Conservation (phyloP, 2,797 vertebrate species). For the Acanthurus leucopareius region DNA sequence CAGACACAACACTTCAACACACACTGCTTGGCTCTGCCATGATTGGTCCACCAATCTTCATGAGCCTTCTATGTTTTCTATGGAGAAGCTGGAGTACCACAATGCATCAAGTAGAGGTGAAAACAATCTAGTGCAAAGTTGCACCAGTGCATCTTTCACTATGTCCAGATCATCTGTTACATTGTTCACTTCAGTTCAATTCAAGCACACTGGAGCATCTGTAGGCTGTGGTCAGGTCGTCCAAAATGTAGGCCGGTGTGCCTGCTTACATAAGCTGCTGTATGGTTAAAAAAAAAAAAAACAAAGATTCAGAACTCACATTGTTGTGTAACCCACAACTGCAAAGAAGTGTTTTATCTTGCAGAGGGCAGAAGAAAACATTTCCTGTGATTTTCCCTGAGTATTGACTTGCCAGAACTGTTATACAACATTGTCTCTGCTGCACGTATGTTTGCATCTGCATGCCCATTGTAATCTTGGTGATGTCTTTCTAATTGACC, state of each 20-base stretch:
- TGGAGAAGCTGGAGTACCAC: conserved; percentile 26
- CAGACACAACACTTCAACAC: conserved; percentile 46
- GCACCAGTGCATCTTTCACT: conserved; percentile 18
- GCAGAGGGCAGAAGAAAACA: conserved; percentile 5
- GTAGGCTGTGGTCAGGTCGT: conserved; percentile 6
- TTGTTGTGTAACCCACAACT: conserved; percentile 12
- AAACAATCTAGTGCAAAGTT: conserved; percentile 27
- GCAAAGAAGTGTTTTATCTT: conserved; percentile 6
- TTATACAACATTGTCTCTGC: conserved; percentile 24
- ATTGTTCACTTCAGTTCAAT: background rate
- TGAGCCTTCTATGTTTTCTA: conserved; percentile 30
- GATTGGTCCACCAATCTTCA: conserved; percentile 23
- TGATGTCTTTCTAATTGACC: conserved; percentile 4
- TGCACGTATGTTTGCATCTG: conserved; percentile 36
- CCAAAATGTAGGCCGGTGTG: conserved; percentile 37
- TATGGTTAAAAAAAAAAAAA: background rate
- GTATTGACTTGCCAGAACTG: background rate
- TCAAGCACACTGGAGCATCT: conserved; percentile 2
- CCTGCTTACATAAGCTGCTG: conserved; percentile 41
- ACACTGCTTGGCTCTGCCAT: conserved; percentile 48
- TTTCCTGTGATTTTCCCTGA: background rate
- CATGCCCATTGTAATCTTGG: conserved; percentile 5
- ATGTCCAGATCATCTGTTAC: conserved; percentile 15
- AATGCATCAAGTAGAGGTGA: conserved; percentile 28
- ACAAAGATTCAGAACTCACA: background rate